Percentiles rank a stretch among this genome's conserved stretches.
phyloP scores from a whole-genome alignment of 2,113 vertebrate genomes.

The Tragelaphus imberbis region DNA sequence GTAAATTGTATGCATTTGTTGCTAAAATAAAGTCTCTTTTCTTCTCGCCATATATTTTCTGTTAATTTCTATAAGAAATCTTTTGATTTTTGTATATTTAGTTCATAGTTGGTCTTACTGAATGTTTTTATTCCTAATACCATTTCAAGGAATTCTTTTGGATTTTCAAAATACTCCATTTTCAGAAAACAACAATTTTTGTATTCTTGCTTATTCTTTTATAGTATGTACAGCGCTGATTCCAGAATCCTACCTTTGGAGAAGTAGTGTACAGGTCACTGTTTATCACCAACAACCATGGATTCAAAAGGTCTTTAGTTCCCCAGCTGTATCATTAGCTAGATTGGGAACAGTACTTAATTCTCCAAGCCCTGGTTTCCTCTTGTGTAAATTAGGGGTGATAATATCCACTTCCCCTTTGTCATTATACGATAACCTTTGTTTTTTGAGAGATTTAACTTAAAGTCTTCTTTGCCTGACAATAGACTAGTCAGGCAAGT shows the following conservation, averaged over 20 bases:
- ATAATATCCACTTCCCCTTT: not conserved
- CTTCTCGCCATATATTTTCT: not conserved
- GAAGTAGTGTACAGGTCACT: not conserved
- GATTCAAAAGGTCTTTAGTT: not conserved
- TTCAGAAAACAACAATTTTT: not conserved
- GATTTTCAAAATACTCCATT: not conserved
- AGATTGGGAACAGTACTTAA: not conserved
- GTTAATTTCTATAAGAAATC: not conserved
- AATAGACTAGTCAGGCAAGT: not conserved
- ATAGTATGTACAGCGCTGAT: not conserved
- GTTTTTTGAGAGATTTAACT: not conserved
- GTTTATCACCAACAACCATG: not conserved
- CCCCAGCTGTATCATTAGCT: not conserved
- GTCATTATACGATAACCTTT: not conserved
- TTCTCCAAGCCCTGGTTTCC: not conserved
- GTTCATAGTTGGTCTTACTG: not conserved
- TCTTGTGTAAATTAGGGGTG: not conserved
- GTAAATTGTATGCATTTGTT: not conserved
- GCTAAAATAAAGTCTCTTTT: not conserved
- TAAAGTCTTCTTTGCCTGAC: not conserved
- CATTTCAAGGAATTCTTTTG: not conserved
- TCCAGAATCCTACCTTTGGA: not conserved
- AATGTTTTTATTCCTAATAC: not conserved
- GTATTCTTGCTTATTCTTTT: not conserved
- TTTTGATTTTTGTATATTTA: not conserved